These are phyloP conservation scores for Drosophila repleta DNA, from an alignment of 1,140 invertebrate genomes.

Conservation along the genomic window DNA sequence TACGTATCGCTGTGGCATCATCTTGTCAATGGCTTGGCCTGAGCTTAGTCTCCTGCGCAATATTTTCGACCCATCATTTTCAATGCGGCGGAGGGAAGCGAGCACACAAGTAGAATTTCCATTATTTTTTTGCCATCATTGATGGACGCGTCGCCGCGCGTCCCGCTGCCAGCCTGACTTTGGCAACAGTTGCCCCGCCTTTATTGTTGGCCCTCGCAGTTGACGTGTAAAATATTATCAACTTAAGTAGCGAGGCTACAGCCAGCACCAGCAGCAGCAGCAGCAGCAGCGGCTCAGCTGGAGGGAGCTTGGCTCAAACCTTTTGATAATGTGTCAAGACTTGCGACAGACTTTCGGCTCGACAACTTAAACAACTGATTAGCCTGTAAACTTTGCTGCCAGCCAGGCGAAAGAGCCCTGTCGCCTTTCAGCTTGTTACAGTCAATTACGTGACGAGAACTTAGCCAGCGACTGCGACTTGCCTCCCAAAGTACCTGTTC, in stretches of 20 bases:
- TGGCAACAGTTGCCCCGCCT: slow-evolving; percentile 19
- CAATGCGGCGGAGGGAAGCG: slow-evolving; percentile 41
- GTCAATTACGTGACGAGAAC: slow-evolving; percentile 20
- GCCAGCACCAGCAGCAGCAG: slow-evolving; percentile 25
- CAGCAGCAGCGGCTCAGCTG: slow-evolving; percentile 28
- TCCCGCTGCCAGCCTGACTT: not conserved
- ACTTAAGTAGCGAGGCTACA: slow-evolving; percentile 59
- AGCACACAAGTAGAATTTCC: slow-evolving; percentile 58
- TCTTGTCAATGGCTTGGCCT: slow-evolving; percentile 67
- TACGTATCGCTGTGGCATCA: slow-evolving; percentile 47
- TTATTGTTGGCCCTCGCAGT: slow-evolving; percentile 7
- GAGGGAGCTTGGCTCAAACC: slow-evolving; percentile 35
- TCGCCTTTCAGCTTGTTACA: slow-evolving; percentile 20
- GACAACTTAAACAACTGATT: slow-evolving; percentile 51
- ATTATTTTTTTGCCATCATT: slow-evolving; percentile 59
- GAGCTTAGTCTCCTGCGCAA: slow-evolving; percentile 44
- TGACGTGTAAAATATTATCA: slow-evolving; percentile 69
- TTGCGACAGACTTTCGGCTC: slow-evolving; percentile 26
- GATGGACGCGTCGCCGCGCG: slow-evolving; percentile 34
- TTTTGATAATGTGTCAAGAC: slow-evolving; percentile 61
- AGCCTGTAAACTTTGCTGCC: slow-evolving; percentile 31
- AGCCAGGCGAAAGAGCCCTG: slow-evolving; percentile 10
- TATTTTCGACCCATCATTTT: slow-evolving; percentile 76
- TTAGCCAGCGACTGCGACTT: not conserved
- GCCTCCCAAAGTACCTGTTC: not conserved